These are phyloP conservation scores for Leptopilina myrica DNA, from an alignment of 2,888 invertebrate genomes.

Conservation along the genomic window DNA sequence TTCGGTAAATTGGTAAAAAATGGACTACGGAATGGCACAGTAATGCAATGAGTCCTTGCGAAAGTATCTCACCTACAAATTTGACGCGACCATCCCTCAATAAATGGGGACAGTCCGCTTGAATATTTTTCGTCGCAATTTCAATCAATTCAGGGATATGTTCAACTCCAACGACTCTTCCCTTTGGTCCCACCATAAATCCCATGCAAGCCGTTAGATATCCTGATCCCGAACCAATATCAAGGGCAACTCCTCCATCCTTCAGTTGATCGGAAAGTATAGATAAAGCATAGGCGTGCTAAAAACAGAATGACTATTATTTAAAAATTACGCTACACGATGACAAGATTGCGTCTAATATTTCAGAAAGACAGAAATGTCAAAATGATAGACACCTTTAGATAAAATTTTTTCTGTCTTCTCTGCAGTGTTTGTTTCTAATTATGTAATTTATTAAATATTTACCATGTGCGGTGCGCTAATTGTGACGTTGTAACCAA, in stretches of 20 bases:
- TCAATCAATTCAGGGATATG: conserved; percentile 79
- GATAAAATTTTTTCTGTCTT: too few species aligned
- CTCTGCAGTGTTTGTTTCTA: neutral
- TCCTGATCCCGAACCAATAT: conserved; percentile 81
- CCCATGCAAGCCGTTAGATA: conserved; percentile 80
- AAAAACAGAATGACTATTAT: conserved; percentile 42
- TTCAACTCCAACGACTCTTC: conserved; percentile 79
- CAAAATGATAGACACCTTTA: too few species aligned
- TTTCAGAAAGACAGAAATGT: too few species aligned
- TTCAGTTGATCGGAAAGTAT: conserved; percentile 86
- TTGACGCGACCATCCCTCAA: conserved; percentile 68
- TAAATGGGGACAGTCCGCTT: conserved; percentile 67
- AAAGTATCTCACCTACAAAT: conserved; percentile 68
- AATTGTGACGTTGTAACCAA: conserved; percentile 96
- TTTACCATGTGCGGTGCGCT: conserved; percentile 97
- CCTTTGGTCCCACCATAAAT: conserved; percentile 78
- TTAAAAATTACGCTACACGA: neutral
- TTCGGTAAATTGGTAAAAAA: too few species aligned
- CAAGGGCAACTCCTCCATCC: conserved; percentile 78
- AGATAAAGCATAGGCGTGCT: conserved; percentile 96
- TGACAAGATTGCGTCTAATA: too few species aligned
- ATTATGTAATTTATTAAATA: neutral
- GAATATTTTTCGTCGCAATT: conserved; percentile 78
- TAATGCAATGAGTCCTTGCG: too few species aligned
- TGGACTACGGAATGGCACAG: too few species aligned